These are phyloP conservation scores for Pyrrhosoma nymphula DNA, from an alignment of 2,888 invertebrate genomes.

Conservation along the genomic window DNA sequence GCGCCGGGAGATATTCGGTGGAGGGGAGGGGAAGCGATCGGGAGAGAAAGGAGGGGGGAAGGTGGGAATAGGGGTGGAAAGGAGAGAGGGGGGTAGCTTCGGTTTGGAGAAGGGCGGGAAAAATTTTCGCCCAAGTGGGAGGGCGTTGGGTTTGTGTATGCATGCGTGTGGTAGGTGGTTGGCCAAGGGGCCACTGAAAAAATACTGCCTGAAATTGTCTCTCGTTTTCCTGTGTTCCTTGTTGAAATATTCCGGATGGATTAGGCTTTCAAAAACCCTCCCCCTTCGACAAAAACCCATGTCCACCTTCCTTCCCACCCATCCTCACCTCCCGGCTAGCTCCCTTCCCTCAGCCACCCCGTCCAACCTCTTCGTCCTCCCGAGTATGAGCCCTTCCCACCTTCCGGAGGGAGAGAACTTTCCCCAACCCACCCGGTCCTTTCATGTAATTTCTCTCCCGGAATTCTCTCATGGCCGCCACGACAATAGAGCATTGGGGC, in stretches of 20 bases:
- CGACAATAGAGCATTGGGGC: not conserved
- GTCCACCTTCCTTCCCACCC: not conserved
- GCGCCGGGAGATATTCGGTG: not conserved
- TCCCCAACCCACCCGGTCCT: not conserved
- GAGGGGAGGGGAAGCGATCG: not conserved
- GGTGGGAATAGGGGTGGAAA: not conserved
- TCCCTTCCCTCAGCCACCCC: not conserved
- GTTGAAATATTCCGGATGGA: constrained; percentile 66
- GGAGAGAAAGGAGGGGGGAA: not conserved
- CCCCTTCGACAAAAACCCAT: not conserved
- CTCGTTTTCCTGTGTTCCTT: constrained; percentile 62
- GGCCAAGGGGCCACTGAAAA: constrained; percentile 52
- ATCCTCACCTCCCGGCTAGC: not conserved
- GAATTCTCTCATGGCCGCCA: constrained; percentile 21
- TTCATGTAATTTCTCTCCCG: constrained; percentile 16
- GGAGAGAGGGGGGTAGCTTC: not conserved
- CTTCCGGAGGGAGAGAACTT: not conserved
- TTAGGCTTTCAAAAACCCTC: constrained; percentile 30
- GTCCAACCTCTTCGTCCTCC: not conserved
- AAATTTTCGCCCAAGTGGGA: constrained; percentile 16
- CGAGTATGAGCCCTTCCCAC: not conserved
- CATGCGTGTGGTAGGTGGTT: not conserved
- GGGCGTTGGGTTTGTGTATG: not conserved
- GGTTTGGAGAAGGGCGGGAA: not conserved
- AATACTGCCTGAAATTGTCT: constrained; percentile 61